phyloP scores from a whole-genome alignment of 2,888 invertebrate genomes.

The Xylota segnis region DNA sequence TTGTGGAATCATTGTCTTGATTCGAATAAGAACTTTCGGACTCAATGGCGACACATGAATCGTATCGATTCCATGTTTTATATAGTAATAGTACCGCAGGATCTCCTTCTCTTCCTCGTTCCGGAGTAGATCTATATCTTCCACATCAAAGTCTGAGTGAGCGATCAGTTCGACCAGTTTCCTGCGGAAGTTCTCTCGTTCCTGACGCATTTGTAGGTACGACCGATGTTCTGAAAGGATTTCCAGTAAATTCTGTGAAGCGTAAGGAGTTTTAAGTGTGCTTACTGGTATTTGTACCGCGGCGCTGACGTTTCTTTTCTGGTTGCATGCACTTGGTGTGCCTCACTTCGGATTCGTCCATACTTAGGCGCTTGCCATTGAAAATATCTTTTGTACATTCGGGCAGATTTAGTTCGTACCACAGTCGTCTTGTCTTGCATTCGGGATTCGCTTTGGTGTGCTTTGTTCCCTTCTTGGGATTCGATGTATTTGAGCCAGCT shows the following conservation, averaged over 20 bases:
- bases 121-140: slow-evolving; percentile 84
- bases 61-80: slow-evolving; percentile 95
- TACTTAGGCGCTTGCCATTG: slow-evolving; percentile 86
- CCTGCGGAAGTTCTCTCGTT: slow-evolving; percentile 93
- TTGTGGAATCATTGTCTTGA: slow-evolving; percentile 88
- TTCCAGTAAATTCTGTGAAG: not conserved
- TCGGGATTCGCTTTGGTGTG: slow-evolving; percentile 83
- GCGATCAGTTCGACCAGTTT: slow-evolving; percentile 91
- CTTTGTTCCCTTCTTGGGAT: slow-evolving; percentile 81
- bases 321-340: slow-evolving; percentile 84
- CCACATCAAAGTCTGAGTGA: slow-evolving; percentile 84
- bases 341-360: slow-evolving; percentile 85
- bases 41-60: slow-evolving; percentile 94
- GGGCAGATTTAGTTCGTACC: slow-evolving; percentile 84
- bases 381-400: slow-evolving; percentile 81
- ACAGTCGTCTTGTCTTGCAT: slow-evolving; percentile 82
- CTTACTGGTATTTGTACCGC: slow-evolving; percentile 82
- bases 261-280: not conserved
- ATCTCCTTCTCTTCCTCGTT: slow-evolving; percentile 89
- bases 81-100: slow-evolving; percentile 94
- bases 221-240: slow-evolving; percentile 86
- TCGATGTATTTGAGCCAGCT: slow-evolving; percentile 36
- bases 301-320: slow-evolving; percentile 79
- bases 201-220: slow-evolving; percentile 89
- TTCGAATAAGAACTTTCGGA: slow-evolving; percentile 88